These are phyloP conservation scores for Tretioscincus oriximinensis DNA, from an alignment of 2,113 vertebrate genomes.

Conservation along the genomic window DNA sequence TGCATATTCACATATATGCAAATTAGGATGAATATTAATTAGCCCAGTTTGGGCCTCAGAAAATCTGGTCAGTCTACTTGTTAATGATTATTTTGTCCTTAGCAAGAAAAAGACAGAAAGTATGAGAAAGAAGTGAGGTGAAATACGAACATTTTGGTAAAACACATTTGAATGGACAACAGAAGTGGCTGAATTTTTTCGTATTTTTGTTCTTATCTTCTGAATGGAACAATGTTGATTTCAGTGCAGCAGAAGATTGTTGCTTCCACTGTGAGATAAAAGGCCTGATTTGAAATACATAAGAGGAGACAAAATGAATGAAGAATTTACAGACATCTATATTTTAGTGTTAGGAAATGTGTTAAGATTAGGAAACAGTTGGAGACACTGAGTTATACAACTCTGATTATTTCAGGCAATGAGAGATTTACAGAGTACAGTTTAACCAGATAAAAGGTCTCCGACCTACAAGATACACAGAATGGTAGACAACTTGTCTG, in stretches of 20 bases:
- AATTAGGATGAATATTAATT: too few species aligned
- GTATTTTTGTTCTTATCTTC: neutral
- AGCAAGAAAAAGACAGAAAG: neutral
- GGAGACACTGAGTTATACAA: slow-evolving; percentile 76
- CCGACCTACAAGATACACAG: slow-evolving; percentile 63
- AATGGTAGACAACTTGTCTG: slow-evolving; percentile 71
- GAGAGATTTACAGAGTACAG: slow-evolving; percentile 69
- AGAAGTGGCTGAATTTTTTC: neutral
- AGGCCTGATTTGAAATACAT: slow-evolving; percentile 44
- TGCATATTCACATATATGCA: too few species aligned
- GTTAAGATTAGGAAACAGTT: slow-evolving; percentile 74
- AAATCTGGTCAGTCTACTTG: too few species aligned
- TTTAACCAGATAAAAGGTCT: slow-evolving; percentile 72
- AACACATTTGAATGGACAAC: slow-evolving; percentile 7
- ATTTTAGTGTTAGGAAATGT: slow-evolving; percentile 79
- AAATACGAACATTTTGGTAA: neutral
- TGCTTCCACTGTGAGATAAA: slow-evolving; percentile 41
- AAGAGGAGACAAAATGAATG: slow-evolving; percentile 71
- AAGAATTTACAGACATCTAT: slow-evolving; percentile 83
- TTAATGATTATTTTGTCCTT: slow-evolving; percentile 8
- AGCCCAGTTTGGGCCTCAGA: too few species aligned
- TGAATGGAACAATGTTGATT: slow-evolving; percentile 31
- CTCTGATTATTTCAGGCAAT: slow-evolving; percentile 73
- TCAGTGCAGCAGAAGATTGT: slow-evolving; percentile 35
- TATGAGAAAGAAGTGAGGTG: neutral